Base-by-base conservation (phyloP, 1,140 invertebrate genomes). In the Nebria ingens region DNA sequence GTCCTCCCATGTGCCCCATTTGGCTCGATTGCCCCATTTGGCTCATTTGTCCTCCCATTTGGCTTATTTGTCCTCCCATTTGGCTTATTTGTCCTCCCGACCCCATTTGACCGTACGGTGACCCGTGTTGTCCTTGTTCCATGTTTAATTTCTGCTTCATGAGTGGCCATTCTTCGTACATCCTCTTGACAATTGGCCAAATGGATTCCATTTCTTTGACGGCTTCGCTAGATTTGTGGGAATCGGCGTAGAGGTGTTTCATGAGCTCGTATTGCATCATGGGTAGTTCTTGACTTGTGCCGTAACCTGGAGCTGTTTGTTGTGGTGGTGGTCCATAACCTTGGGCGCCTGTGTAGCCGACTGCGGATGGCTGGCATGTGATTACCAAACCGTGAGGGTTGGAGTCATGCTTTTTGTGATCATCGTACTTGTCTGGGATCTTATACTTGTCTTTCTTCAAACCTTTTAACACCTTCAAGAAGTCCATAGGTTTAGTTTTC, bases 291-390 rank as follows among this genome's bases (percentile, higher is more conserved):
- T 9, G 6, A 6, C 6, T 9, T n/a, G 6, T 34, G 6, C 25
- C 25, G n/a, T n/a, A 9, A n/a, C n/a, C 25, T 9, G n/a, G 6
- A 6, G 25, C 25, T 34, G 25, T 34, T n/a, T 9, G 6, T 45
- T 45, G 6, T 29, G 25, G 4, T 29, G 13, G 13, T 29, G 4
- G 4, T 6, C 25, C 51, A 13, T 21, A 49, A 42, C 55, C 60
- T 21, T 56, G 19, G 15, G 40, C 56, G 22, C 59, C 56, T 17
- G 67, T 63, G 52, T 69, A 69, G 17, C 68, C 68, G 13, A 65
- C 67, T 23, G 69, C 61, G 45, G 64, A 64, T 9, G 68, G 68
- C 59, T 69, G 67, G 38, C 68, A 70, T 2, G 67, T 70, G 15
- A 70, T 69, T 4, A 69, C 66, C 9, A 70, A 51, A 6, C 67